phyloP scores from a whole-genome alignment of 2,797 vertebrate species.

The Rhabdomys pumilio region DNA sequence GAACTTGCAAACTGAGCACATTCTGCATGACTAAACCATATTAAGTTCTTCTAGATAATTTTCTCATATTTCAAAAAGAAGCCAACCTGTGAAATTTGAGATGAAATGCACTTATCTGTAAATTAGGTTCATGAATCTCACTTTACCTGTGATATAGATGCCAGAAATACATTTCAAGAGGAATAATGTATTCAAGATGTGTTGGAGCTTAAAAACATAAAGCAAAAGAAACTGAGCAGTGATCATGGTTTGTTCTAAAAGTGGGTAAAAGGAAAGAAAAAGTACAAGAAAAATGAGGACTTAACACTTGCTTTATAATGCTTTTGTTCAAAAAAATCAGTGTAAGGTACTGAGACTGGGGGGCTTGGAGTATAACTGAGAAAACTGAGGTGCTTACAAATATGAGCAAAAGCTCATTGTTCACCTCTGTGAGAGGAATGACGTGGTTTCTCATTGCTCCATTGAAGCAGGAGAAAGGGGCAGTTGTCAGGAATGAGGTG shows the following conservation, averaged over 20 bases:
- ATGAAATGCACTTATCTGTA: conserved; percentile 68
- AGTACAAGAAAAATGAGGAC: not conserved
- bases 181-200: conserved; percentile 69
- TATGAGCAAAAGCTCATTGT: conserved; percentile 5
- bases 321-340: not conserved
- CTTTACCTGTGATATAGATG: conserved; percentile 69
- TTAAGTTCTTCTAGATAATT: conserved; percentile 60
- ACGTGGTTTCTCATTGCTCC: not conserved
- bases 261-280: conserved; percentile 58
- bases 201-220: conserved; percentile 70
- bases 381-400: not conserved
- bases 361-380: not conserved
- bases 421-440: conserved; percentile 36
- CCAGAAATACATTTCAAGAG: conserved; percentile 35
- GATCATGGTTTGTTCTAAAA: conserved; percentile 79
- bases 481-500: not conserved
- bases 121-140: conserved; percentile 71
- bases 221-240: conserved; percentile 66
- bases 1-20: conserved; percentile 28
- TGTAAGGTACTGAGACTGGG: conserved; percentile 31
- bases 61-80: conserved; percentile 80
- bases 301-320: conserved; percentile 77
- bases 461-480: not conserved
- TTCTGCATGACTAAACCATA: conserved; percentile 55
- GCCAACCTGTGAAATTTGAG: conserved; percentile 68